Base-by-base conservation (phyloP, 23 tunicate genomes). In the Corella eumyota region DNA sequence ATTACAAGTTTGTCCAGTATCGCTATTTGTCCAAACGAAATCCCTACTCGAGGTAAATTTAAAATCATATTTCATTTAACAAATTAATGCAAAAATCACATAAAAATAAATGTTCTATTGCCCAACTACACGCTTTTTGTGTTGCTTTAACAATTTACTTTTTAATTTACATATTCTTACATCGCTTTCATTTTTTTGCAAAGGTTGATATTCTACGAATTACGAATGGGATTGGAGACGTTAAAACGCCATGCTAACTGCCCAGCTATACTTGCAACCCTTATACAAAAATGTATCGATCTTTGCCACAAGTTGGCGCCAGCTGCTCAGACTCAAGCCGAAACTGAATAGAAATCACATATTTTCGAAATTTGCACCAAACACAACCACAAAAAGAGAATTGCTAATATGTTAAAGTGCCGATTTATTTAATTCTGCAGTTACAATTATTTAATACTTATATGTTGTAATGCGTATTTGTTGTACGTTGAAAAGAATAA, bases 1-100 rank as follows among this genome's bases (percentile, higher is more conserved):
- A 84, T 59, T 86, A 86, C 78, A 77, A 77, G 52, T 86, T 86
- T 60, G 22, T 86, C 45, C 84, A 83, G 25, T 71, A 70, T 57
- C 63, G 95, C 28, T 86, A 86, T 37, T 32, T 86, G 23, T 86
- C 95, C 5, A 58, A 61, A 60, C 59, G 95, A 54, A 86, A 86
- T 54, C 95, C 95, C 11, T 86, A 86, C 45, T 86, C 75, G 32
- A 77, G 95, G 95, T 86, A 25, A 45, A 68, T 21, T 24, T n/a
- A n/a, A n/a, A n/a, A n/a, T n/a, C n/a, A n/a, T n/a, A n/a, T n/a
- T n/a, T n/a, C n/a, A n/a, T n/a, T n/a, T n/a, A n/a, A n/a, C n/a
- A n/a, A n/a, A n/a, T n/a, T n/a, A n/a, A n/a, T n/a, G n/a, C n/a
- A n/a, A n/a, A n/a, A n/a, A n/a, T n/a, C n/a, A n/a, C n/a, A n/a